A percentile compares a stretch with the other conserved stretches of the same genome.
Conservation (phyloP, 2,113 vertebrate species). For the Glareola pratincola region DNA sequence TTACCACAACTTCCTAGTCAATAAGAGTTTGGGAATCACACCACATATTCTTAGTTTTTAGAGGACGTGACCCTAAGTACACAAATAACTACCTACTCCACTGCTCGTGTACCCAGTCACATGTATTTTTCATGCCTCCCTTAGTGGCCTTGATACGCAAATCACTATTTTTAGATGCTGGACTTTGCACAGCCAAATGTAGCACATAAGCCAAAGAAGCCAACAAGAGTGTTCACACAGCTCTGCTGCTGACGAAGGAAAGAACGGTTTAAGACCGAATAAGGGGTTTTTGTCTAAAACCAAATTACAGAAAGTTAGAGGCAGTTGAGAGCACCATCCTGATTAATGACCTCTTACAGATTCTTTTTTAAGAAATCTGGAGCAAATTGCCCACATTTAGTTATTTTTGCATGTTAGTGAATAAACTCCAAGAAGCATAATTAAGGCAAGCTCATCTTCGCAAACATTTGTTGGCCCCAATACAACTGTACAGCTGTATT, state of each 20-base stretch:
- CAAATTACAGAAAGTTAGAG: background rate
- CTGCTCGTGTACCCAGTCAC: background rate
- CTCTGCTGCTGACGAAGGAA: background rate
- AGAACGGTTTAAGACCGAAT: background rate
- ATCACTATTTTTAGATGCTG: background rate
- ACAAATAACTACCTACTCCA: background rate
- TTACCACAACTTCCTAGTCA: background rate
- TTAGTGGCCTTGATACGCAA: background rate
- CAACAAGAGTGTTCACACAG: background rate
- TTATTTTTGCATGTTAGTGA: conserved; percentile 2
- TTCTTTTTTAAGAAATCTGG: background rate
- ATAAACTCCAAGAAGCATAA: conserved; percentile 20
- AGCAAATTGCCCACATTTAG: background rate
- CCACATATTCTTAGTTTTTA: background rate
- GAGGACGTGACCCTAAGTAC: background rate
- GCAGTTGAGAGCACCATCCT: background rate
- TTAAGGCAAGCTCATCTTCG: conserved; percentile 7
- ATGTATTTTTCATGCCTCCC: background rate
- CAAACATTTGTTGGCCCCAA: background rate
- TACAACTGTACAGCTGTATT: conserved; percentile 34
- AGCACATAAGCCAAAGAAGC: background rate
- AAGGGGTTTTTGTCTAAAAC: background rate
- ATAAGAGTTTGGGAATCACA: background rate
- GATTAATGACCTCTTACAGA: background rate
- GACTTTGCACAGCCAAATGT: accelerated